Conservation (phyloP, 2,888 invertebrate genomes). For the Zaprionus bogoriensis region DNA sequence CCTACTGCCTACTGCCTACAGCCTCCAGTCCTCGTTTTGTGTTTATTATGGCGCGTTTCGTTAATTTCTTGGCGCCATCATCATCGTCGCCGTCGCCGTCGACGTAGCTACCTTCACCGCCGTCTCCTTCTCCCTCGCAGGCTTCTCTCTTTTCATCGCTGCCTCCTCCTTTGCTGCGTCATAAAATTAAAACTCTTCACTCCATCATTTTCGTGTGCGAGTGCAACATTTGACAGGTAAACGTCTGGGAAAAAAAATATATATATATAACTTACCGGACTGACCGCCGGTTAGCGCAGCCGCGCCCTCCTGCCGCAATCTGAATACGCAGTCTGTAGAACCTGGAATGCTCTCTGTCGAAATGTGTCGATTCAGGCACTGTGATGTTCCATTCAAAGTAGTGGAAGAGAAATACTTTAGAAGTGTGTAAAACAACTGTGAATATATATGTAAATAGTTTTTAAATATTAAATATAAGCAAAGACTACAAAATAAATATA, state of each 20-base stretch:
- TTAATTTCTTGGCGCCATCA: slow-evolving; percentile 78
- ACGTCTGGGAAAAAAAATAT: slow-evolving; percentile 65
- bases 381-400: no score
- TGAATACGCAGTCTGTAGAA: slow-evolving; percentile 26
- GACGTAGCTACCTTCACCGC: slow-evolving; percentile 3
- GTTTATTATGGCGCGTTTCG: slow-evolving; percentile 77
- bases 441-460: no score
- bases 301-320: slow-evolving; percentile 49
- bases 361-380: no score
- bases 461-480: no score
- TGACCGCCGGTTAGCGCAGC: slow-evolving; percentile 48
- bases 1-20: slow-evolving; percentile 25
- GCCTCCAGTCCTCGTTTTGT: slow-evolving; percentile 38
- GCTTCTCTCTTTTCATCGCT: slow-evolving; percentile 14
- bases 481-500: no score
- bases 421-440: no score
- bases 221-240: slow-evolving; percentile 80
- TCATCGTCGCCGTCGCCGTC: slow-evolving; percentile 34
- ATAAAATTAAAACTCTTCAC: slow-evolving; percentile 81
- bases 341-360: slow-evolving; percentile 25
- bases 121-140: slow-evolving; percentile 19
- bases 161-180: slow-evolving; percentile 75
- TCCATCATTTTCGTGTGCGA: slow-evolving; percentile 80
- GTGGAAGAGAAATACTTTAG: no score
- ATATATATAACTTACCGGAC: slow-evolving; percentile 45